Evolutionary conservation across 1,140 invertebrate species (phyloP), one percentile per base, ranked within the genome.

Genomic region (Agrilus planipennis): DNA sequence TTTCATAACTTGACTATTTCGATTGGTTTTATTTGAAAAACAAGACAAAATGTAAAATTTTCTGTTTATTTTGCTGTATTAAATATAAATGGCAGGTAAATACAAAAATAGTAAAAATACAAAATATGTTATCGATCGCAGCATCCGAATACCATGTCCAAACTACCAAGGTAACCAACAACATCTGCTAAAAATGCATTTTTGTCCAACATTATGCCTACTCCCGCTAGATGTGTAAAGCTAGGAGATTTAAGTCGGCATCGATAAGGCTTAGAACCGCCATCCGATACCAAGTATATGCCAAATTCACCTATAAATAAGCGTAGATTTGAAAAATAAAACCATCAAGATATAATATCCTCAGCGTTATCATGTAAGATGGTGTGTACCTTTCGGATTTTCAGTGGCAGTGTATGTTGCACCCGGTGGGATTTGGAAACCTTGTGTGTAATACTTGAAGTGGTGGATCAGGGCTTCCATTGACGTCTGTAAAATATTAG

Each of bases 391-490:
- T 60, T 89, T 91, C 5, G 87, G 88, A 21, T 76, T 75, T 60
- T 91, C 87, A 2, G 81, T 73, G 11, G 78, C 72, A 0, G 78
- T 81, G 53, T 90, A 91, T 0, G 84, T 87, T 1, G 71, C 60
- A 3, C 87, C 88, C 12, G 86, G 83, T 1, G 87, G 88, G 7
- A 91, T 87, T 35, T 71, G 64, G 53, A 77, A 84, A 5, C 88
- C 88, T 63, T 86, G 79, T 6, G 79, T 76, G 52, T 76, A 89
- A 41, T 85, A 65, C 62, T 89, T 90, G 54, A 90, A 90, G 53
- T 90, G 88, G 62, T 91, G 85, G 52, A 90, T 90, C 11, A 90
- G 57, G 11, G 84, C 74, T 62, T 91, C 88, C 87, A 90, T 90
- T 6, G 81, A 84, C 15, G 71, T 72, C 71, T 55, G 22, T 15